These are phyloP conservation scores for Euproctis similis DNA, from an alignment of 2,888 invertebrate species.

Conservation along the genomic window DNA sequence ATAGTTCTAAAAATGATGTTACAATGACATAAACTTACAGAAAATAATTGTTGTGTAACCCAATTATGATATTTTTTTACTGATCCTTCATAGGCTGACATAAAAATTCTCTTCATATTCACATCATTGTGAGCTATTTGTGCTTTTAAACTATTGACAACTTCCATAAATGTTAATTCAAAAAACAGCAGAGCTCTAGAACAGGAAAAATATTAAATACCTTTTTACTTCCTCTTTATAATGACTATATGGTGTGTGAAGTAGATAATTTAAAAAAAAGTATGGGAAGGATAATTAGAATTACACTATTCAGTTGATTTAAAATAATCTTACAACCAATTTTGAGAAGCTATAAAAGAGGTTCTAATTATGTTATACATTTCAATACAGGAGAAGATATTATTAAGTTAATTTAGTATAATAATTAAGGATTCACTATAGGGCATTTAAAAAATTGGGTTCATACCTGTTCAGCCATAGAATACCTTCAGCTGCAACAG, in stretches of 20 bases:
- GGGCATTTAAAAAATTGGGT: not conserved
- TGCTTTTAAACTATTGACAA: conserved; percentile 63
- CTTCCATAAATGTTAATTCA: conserved; percentile 73
- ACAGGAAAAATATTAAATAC: no score
- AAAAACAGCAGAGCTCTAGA: conserved; percentile 80
- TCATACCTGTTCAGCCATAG: conserved; percentile 83
- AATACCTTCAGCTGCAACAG: conserved; percentile 77
- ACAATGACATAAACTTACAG: conserved; percentile 63
- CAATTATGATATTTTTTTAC: conserved; percentile 85
- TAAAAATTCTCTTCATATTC: conserved; percentile 78
- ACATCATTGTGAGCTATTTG: conserved; percentile 41
- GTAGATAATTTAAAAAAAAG: no score
- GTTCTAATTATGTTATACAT: no score
- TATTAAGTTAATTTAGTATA: no score
- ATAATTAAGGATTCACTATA: no score
- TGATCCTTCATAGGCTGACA: conserved; percentile 80
- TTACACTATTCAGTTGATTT: no score
- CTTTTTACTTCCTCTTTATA: no score
- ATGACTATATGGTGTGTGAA: no score
- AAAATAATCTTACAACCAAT: no score
- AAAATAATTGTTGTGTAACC: conserved; percentile 83
- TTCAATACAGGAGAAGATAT: no score
- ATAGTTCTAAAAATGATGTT: not conserved
- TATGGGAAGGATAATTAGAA: no score
- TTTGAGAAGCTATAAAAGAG: no score